These are phyloP conservation scores for Sphaeridia pumilis DNA, from an alignment of 2,888 invertebrate genomes.

Conservation along the genomic window DNA sequence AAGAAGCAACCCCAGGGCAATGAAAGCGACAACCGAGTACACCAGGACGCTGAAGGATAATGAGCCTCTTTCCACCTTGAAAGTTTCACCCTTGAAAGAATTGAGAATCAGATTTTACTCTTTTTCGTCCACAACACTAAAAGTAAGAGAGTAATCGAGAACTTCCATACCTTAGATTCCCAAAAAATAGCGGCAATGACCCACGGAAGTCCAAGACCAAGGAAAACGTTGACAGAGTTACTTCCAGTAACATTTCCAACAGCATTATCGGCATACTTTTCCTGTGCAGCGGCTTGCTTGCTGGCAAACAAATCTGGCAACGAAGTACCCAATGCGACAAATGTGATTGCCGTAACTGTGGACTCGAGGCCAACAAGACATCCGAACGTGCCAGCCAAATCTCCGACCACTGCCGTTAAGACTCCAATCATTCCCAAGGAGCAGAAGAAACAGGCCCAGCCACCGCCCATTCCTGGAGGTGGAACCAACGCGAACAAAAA, in stretches of 20 bases:
- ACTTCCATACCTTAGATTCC: too few relatives aligned
- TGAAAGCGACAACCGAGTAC: constrained; percentile 44
- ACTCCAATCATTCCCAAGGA: constrained; percentile 47
- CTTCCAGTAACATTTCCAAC: constrained; percentile 52
- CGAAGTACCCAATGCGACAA: constrained; percentile 50
- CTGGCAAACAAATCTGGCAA: constrained; percentile 51
- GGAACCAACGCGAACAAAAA: constrained; percentile 38
- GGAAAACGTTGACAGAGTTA: constrained; percentile 52
- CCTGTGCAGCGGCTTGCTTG: constrained; percentile 46
- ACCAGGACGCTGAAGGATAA: constrained; percentile 47
- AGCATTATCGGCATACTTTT: constrained; percentile 50
- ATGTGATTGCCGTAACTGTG: constrained; percentile 44
- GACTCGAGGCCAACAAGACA: constrained; percentile 47
- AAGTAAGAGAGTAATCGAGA: too few relatives aligned
- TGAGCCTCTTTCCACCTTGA: constrained; percentile 41
- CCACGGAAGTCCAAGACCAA: constrained; percentile 52
- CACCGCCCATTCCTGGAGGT: constrained; percentile 47
- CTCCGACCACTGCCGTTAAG: constrained; percentile 49
- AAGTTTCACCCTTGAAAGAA: constrained; percentile 39
- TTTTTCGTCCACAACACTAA: too few relatives aligned
- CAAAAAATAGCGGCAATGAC: constrained; percentile 47
- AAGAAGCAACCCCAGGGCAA: constrained; percentile 43
- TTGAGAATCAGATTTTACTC: too few relatives aligned
- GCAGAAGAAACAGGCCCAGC: constrained; percentile 48
- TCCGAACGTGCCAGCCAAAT: constrained; percentile 49